Percentiles rank a stretch among this genome's conserved stretches.
Evolutionary conservation across 2,113 vertebrate genomes (phyloP).

Genomic region (Cyanoderma ruficeps): DNA sequence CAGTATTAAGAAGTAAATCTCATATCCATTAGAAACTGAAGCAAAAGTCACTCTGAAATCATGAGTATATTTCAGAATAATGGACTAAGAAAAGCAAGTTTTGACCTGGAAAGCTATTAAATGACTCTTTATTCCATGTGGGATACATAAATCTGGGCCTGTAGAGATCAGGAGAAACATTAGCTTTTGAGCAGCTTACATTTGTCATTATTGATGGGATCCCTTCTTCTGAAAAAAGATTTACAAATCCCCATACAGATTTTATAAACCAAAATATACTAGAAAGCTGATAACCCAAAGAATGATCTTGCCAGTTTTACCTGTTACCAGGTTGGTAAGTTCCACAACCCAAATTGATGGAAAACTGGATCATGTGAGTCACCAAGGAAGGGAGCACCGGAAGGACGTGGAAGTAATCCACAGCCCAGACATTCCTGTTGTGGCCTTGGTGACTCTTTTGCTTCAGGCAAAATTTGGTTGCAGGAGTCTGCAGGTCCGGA

Average conservation of each 20-base stretch:
- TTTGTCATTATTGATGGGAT: neutral
- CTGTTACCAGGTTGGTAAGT: slow-evolving; percentile 95
- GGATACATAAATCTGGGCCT: neutral
- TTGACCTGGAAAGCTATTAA: neutral
- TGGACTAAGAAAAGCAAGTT: neutral
- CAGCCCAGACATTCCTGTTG: slow-evolving; percentile 88
- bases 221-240: neutral
- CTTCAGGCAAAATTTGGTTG: slow-evolving; percentile 93
- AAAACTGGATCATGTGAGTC: slow-evolving; percentile 96
- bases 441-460: slow-evolving; percentile 88
- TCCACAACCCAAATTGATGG: slow-evolving; percentile 96
- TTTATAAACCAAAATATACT: neutral
- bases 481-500: slow-evolving; percentile 88
- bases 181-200: neutral
- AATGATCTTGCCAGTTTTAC: slow-evolving; percentile 64
- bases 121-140: neutral
- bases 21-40: neutral
- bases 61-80: neutral
- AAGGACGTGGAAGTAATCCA: slow-evolving; percentile 94
- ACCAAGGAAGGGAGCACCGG: slow-evolving; percentile 86
- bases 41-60: neutral
- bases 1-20: neutral
- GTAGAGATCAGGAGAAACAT: neutral
- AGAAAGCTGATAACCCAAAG: neutral
- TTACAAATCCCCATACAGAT: neutral